Conservation (phyloP, 2,888 invertebrate genomes). For the Sycophila texana region DNA sequence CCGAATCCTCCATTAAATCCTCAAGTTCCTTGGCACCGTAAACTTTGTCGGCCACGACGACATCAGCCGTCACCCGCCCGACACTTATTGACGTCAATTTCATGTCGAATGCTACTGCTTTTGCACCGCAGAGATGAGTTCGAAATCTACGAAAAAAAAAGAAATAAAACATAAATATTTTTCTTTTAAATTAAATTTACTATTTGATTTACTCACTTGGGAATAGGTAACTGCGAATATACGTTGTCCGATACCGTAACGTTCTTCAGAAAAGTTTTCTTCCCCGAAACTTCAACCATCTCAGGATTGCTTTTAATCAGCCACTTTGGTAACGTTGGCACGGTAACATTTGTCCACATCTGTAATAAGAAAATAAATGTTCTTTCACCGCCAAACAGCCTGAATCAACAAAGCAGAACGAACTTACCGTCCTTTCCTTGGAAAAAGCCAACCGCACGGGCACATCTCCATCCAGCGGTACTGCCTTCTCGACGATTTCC, state of each 20-base stretch:
- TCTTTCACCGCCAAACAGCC: not conserved
- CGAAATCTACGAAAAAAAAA: constrained; percentile 56
- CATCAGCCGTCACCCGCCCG: constrained; percentile 57
- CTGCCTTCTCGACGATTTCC: constrained; percentile 67
- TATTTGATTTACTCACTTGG: constrained; percentile 56
- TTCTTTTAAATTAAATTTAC: not conserved
- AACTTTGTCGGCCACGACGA: constrained; percentile 59
- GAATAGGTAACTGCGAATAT: constrained; percentile 59
- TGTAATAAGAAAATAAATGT: constrained; percentile 61
- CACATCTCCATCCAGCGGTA: constrained; percentile 71
- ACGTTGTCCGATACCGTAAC: constrained; percentile 64
- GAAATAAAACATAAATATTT: constrained; percentile 15
- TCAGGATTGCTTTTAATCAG: constrained; percentile 70
- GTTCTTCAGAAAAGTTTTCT: constrained; percentile 75
- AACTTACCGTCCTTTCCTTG: constrained; percentile 70
- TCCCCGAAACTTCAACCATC: constrained; percentile 76
- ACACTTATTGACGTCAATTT: constrained; percentile 60
- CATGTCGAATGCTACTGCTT: constrained; percentile 59
- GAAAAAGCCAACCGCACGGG: constrained; percentile 71
- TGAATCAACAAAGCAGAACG: constrained; percentile 32
- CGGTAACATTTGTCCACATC: constrained; percentile 75
- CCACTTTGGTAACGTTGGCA: constrained; percentile 73
- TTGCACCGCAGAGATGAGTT: constrained; percentile 59
- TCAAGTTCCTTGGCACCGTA: constrained; percentile 60
- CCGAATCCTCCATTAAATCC: constrained; percentile 56